These are phyloP conservation scores for Semicossyphus pulcher DNA, from an alignment of 2,113 vertebrate genomes.

Conservation along the genomic window DNA sequence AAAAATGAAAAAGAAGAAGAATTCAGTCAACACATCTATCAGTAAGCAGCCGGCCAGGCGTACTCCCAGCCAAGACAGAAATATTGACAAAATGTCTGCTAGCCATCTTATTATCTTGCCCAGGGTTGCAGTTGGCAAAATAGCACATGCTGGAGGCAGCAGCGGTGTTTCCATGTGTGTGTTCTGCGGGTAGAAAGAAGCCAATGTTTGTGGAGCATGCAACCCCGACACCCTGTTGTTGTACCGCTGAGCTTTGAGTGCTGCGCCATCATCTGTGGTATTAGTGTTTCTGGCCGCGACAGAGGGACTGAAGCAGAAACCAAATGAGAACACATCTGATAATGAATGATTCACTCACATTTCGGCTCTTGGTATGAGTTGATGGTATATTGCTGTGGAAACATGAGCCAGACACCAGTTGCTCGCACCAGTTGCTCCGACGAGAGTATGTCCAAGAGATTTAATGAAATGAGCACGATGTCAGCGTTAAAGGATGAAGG, in stretches of 20 bases:
- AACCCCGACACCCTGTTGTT: constrained; percentile 56
- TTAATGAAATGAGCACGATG: constrained; percentile 18
- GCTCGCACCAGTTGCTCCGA: constrained; percentile 38
- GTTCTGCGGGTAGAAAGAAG: constrained; percentile 46
- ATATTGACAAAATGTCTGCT: constrained; percentile 81
- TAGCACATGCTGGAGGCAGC: constrained; percentile 68
- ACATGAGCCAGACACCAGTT: constrained; percentile 34
- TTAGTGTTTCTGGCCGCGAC: constrained; percentile 53
- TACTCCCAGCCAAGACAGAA: constrained; percentile 80
- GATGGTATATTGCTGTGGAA: constrained; percentile 42
- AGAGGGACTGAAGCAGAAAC: constrained; percentile 41
- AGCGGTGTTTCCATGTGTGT: constrained; percentile 29
- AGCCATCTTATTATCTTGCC: constrained; percentile 75
- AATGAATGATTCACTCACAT: constrained; percentile 37
- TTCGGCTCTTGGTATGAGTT: constrained; percentile 17
- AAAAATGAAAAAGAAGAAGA: constrained; percentile 38
- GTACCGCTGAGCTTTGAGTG: constrained; percentile 50
- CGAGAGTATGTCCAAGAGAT: constrained; percentile 32
- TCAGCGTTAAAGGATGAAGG: constrained; percentile 1
- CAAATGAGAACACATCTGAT: constrained; percentile 50
- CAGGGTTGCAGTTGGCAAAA: constrained; percentile 72
- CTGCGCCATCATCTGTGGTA: constrained; percentile 51
- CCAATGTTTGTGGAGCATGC: constrained; percentile 58
- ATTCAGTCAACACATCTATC: constrained; percentile 78
- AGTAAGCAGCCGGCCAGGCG: constrained; percentile 74